Evolutionary conservation across 2,797 vertebrate genomes (phyloP), one percentile per base, ranked within the genome.

Genomic region (Myotis myotis): DNA sequence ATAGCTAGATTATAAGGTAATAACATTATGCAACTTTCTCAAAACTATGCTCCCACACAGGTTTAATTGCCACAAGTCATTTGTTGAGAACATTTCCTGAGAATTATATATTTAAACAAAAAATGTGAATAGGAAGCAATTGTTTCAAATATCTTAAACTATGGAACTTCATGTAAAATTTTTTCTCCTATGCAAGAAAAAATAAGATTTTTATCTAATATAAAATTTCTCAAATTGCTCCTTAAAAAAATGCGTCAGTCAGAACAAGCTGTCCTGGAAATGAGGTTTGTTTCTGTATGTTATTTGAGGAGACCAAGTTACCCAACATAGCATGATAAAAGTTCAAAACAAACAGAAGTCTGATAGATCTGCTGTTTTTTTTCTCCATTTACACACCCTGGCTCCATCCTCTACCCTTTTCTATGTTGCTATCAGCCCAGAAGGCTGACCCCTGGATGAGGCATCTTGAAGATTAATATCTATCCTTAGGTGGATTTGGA

Each of bases 21-120:
- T 97, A 92, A 92, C 51, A 81, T 97, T 95, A 97, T 79, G 6
- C 41, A 96, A 79, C 15, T n/a, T 20, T 97, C 64, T 96, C 89
- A 89, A 93, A 96, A 89, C 68, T 94, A 94, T 92, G 15, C 41
- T 96, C 72, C 75, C 82, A 91, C 49, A 91, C 41, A 89, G 64
- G 55, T 86, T 94, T 97, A 96, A 96, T 96, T 95, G 80, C 86
- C 71, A 80, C 38, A 95, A 95, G 51, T 74, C 62, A 70, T 96
- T 97, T 92, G 51, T 60, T 89, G 80, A 90, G 64, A 92, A 44
- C 64, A 68, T 84, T 84, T 78, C 49, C 6, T 91, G 23, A 64
- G 62, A 96, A 87, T 87, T 72, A 84, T 16, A 17, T 36, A 78
- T 96, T 95, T 62, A 62, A 55, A 57, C 76, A 41, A 83, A 15